Conservation (phyloP, 1,140 invertebrate genomes). For the Lucilia sericata region DNA sequence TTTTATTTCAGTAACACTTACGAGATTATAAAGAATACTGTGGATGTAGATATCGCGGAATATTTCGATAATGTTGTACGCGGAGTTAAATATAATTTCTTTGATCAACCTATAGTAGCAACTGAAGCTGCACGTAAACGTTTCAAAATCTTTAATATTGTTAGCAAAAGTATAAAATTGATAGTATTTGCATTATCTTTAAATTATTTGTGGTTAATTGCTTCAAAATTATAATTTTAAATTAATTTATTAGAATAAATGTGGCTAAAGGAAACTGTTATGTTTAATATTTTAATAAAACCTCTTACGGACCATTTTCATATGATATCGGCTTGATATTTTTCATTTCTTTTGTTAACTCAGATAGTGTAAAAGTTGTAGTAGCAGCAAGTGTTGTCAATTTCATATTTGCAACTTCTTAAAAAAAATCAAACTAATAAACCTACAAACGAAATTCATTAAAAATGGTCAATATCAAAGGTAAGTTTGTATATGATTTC, state of each 20-base stretch:
- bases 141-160: background rate
- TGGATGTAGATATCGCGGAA: background rate
- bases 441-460: background rate
- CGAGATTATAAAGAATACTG: background rate
- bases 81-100: background rate
- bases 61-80: background rate
- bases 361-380: background rate
- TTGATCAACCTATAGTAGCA: background rate
- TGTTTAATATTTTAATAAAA: no score
- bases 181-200: background rate
- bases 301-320: no score
- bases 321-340: no score
- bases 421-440: no score
- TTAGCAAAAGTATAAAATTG: background rate
- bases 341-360: no score
- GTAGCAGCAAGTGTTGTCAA: no score
- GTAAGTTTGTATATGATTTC: background rate
- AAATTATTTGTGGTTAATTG: background rate
- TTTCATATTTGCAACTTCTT: no score
- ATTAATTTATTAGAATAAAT: background rate
- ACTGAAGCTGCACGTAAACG: background rate
- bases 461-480: slow-evolving; percentile 27
- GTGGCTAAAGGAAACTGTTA: no score
- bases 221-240: background rate
- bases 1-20: background rate